Percentiles rank a stretch among this genome's conserved stretches.
Evolutionary conservation across 1,140 invertebrate species (phyloP).

Genomic region (Zaprionus camerounensis): DNA sequence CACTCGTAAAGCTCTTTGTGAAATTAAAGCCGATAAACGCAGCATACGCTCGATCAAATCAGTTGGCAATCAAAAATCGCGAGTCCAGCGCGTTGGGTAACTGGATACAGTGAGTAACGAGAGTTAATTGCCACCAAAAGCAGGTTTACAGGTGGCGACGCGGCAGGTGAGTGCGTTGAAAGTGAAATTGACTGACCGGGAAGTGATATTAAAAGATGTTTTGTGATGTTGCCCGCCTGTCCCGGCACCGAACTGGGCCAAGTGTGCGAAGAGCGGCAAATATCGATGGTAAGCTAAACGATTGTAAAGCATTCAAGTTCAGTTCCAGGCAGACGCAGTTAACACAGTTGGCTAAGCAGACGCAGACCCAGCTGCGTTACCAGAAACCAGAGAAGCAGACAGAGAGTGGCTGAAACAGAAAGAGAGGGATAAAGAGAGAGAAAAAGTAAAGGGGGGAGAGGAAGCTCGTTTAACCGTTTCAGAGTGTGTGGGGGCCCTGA

Average conservation of each 20-base stretch:
- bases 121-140: slow-evolving; percentile 63
- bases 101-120: slow-evolving; percentile 53
- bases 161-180: slow-evolving; percentile 62
- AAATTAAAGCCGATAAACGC: not conserved
- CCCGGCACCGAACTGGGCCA: slow-evolving; percentile 54
- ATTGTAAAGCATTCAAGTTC: slow-evolving; percentile 60
- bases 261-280: slow-evolving; percentile 47
- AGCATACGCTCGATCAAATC: not conserved
- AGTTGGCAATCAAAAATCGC: slow-evolving; percentile 35
- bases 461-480: slow-evolving; percentile 48
- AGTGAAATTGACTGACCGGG: slow-evolving; percentile 73
- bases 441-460: not conserved
- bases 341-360: slow-evolving; percentile 55
- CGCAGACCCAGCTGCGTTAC: slow-evolving; percentile 2
- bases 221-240: slow-evolving; percentile 8
- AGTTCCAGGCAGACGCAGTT: slow-evolving; percentile 21
- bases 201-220: slow-evolving; percentile 68
- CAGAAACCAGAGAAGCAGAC: slow-evolving; percentile 23
- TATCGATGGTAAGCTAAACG: slow-evolving; percentile 12
- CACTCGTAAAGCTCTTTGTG: not conserved
- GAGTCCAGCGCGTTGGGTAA: slow-evolving; percentile 52
- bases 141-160: slow-evolving; percentile 57
- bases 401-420: not conserved
- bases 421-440: not conserved
- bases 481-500: slow-evolving; percentile 16